These are phyloP conservation scores for Brachyptera putata DNA, from an alignment of 2,888 invertebrate genomes.

Conservation along the genomic window DNA sequence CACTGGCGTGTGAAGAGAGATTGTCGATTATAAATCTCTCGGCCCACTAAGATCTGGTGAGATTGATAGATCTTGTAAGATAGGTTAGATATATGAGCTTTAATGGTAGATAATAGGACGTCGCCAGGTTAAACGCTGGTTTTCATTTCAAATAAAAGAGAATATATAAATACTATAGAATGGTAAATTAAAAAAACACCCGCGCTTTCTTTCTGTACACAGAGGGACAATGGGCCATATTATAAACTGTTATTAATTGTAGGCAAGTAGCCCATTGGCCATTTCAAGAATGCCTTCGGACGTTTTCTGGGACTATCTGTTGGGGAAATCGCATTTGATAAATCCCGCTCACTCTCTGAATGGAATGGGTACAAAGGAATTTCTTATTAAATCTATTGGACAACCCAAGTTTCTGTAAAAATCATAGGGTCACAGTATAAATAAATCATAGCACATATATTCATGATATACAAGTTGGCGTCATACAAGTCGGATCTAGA, in stretches of 20 bases:
- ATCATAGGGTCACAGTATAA: too few relatives aligned
- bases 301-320: too few relatives aligned
- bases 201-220: neutral
- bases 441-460: too few relatives aligned
- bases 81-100: constrained; percentile 16
- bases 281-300: neutral
- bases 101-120: constrained; percentile 19
- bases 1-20: neutral
- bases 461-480: too few relatives aligned
- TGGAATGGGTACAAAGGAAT: too few relatives aligned
- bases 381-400: too few relatives aligned
- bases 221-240: neutral
- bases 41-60: neutral
- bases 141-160: constrained; percentile 17
- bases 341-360: too few relatives aligned
- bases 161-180: constrained; percentile 7
- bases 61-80: constrained; percentile 16
- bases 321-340: too few relatives aligned
- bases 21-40: neutral
- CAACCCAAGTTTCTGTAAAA: too few relatives aligned
- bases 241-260: constrained; percentile 1
- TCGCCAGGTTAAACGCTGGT: constrained; percentile 3
- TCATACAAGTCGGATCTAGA: constrained; percentile 7
- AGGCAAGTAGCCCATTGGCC: neutral
- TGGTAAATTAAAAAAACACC: neutral